Percentiles rank a stretch among this genome's conserved stretches.
Evolutionary conservation across 2,797 vertebrate species (phyloP).

Genomic region (Sphenopsis melanotis): DNA sequence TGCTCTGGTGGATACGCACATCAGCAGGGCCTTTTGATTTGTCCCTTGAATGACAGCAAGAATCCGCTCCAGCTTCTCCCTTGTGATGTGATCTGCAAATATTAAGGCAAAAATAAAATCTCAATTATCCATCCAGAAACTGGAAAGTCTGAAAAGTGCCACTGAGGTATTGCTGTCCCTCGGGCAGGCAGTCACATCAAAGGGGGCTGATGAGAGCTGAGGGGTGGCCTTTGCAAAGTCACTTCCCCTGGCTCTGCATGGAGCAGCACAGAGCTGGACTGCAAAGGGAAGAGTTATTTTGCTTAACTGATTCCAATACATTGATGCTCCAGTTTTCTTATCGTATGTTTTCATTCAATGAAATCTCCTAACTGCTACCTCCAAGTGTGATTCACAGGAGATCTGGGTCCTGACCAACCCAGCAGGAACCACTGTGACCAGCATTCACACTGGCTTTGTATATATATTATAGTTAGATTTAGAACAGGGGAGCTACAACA

Average conservation of each 20-base stretch:
- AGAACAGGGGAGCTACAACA: fast-evolving
- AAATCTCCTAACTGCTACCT: neutral
- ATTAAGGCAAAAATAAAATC: neutral
- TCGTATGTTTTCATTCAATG: neutral
- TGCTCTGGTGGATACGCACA: slow-evolving; percentile 68
- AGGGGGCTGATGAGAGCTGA: neutral
- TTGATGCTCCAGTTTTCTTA: neutral
- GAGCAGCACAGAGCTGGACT: neutral
- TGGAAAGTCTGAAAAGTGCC: neutral
- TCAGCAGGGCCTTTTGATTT: slow-evolving; percentile 89
- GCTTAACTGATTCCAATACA: neutral
- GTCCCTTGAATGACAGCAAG: slow-evolving; percentile 89
- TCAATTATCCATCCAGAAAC: neutral
- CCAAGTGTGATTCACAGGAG: neutral
- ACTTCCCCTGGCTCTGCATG: neutral
- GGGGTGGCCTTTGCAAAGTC: neutral
- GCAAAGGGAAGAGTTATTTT: neutral
- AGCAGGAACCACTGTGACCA: neutral
- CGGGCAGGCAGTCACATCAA: neutral
- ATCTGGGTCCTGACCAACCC: neutral
- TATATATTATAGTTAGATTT: neutral
- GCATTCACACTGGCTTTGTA: neutral
- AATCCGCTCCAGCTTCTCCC: slow-evolving; percentile 87
- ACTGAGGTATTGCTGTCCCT: neutral
- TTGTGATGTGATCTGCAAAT: slow-evolving; percentile 86